Evolutionary conservation across 2,888 invertebrate species (phyloP), one percentile per base, ranked within the genome.

Genomic region (Drosophila prolongata): DNA sequence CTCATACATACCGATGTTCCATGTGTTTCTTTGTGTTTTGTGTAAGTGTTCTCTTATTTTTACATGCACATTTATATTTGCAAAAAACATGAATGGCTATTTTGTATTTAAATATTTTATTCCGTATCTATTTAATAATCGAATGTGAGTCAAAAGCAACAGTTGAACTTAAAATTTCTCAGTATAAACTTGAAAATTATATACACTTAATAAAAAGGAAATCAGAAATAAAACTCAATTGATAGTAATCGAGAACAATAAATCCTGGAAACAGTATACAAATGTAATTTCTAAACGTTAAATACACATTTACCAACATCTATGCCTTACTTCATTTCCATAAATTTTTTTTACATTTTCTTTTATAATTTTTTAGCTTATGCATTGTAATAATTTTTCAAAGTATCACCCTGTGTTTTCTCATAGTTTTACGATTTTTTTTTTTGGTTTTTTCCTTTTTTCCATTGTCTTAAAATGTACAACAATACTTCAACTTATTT

Each of bases 361-460:
- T 72, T 60, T 64, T 64, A 72, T 73, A 77, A 75, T 74, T 65
- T 78, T 83, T 87, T 82, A 79, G 80, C 88, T 87, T 84, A 84
- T 70, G 75, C 69, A 77, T 84, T 81, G 77, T 87, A 79, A 82
- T 84, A 77, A 81, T 89, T 83, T 83, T 81, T 80, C 80, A 90
- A 88, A 82, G 89, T 91, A 91, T 91, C 91, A 91, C 91, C 91
- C 91, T 91, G 91, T 91, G 87, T 91, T 91, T 90, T 90, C 89
- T 89, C 89, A 88, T 81, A 85, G 87, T 90, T 78, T 71, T 64
- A 76, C 65, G 69, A 62, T 77, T 69, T 81, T 67, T 70, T 70
- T 82, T 70, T 81, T 78, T 79, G 50, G 62, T 62, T 62, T 55
- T 14, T 69, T 10, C 37, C 38, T 65, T 43, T 58, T 61, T 58